A percentile compares a stretch with the other conserved stretches of the same genome.
These are phyloP conservation scores for Tenthredo distinguenda DNA, from an alignment of 2,888 invertebrate genomes.

Conservation along the genomic window DNA sequence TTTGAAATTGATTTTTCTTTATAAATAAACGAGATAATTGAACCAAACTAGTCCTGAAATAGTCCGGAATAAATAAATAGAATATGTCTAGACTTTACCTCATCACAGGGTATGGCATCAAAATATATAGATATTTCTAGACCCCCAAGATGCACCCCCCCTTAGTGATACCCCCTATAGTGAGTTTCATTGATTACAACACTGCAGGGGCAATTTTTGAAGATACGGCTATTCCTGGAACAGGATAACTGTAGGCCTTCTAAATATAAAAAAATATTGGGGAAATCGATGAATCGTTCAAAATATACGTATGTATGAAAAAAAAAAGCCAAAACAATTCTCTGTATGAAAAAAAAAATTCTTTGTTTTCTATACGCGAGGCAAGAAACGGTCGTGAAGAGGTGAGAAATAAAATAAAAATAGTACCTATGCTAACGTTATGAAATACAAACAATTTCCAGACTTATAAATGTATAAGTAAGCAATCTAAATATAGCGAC, in stretches of 20 bases:
- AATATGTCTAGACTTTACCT: too few relatives aligned
- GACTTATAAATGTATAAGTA: slow-evolving; percentile 46
- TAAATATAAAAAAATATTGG: not conserved
- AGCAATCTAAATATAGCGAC: slow-evolving; percentile 48
- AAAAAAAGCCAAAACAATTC: not conserved
- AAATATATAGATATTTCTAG: too few relatives aligned
- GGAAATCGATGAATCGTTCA: not conserved
- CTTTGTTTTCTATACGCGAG: not conserved
- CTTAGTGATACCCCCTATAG: too few relatives aligned
- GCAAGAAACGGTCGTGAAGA: not conserved
- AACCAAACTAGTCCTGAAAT: too few relatives aligned
- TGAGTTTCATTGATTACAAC: not conserved
- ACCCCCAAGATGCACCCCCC: too few relatives aligned
- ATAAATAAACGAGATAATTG: too few relatives aligned
- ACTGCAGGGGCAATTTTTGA: not conserved
- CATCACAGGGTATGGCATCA: too few relatives aligned
- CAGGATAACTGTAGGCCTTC: not conserved
- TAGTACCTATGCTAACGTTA: slow-evolving; percentile 16
- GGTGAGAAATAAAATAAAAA: slow-evolving; percentile 38
- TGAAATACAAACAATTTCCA: slow-evolving; percentile 50
- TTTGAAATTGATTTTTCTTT: too few relatives aligned
- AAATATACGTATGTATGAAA: not conserved
- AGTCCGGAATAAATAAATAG: too few relatives aligned
- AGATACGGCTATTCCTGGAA: not conserved
- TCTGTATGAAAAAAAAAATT: slow-evolving; percentile 1